These are phyloP conservation scores for Acleris sparsana DNA, from an alignment of 2,888 invertebrate genomes.

Conservation along the genomic window DNA sequence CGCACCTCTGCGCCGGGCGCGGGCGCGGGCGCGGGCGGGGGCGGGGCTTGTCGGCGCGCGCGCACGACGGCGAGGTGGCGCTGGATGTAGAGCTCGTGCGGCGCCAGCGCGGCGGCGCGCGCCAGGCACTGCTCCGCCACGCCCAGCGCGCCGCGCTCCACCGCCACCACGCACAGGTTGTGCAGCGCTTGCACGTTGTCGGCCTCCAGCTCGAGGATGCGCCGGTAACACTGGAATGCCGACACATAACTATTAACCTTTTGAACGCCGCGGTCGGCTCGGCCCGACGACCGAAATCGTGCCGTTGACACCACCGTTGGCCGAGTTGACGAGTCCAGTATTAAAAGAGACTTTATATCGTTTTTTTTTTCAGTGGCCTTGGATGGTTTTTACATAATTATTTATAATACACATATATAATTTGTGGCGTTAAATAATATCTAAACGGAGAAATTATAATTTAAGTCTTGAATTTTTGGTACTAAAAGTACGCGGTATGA, in stretches of 20 bases:
- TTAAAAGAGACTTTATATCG: neutral
- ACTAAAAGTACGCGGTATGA: no score
- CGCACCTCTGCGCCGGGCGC: conserved; percentile 61
- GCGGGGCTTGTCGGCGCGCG: conserved; percentile 80
- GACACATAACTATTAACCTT: neutral
- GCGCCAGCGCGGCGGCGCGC: conserved; percentile 91
- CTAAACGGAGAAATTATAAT: no score
- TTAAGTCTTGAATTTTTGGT: no score
- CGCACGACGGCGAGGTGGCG: conserved; percentile 95
- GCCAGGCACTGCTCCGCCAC: conserved; percentile 93
- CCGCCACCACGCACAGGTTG: conserved; percentile 97
- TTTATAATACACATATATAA: no score
- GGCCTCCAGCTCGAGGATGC: conserved; percentile 93
- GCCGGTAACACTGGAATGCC: conserved; percentile 90
- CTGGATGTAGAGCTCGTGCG: conserved; percentile 95
- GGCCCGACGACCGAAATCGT: no score
- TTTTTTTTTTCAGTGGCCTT: no score
- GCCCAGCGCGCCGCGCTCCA: conserved; percentile 94
- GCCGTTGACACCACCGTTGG: no score
- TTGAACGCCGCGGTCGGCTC: no score
- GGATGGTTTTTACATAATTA: no score
- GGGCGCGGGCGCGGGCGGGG: conserved; percentile 43
- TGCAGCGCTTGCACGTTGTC: conserved; percentile 97
- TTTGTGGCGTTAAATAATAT: no score
- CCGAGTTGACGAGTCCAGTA: no score